phyloP scores from a whole-genome alignment of 2,797 vertebrate species.

The Okamejei kenojei region DNA sequence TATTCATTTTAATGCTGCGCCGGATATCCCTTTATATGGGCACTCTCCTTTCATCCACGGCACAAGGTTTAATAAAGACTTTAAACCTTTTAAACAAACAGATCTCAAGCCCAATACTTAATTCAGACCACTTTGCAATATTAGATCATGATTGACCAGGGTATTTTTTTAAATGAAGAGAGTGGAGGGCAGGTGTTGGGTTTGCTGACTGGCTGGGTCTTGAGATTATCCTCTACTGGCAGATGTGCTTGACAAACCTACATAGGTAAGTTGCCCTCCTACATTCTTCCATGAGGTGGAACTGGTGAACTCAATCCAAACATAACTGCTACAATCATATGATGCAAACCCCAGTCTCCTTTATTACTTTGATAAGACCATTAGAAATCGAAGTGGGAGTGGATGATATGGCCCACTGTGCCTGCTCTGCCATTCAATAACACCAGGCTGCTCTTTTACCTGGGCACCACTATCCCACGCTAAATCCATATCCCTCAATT shows the following conservation, averaged over 20 bases:
- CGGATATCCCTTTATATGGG: background rate
- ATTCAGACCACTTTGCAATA: background rate
- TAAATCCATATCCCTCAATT: no score
- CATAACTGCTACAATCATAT: background rate
- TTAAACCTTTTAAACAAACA: background rate
- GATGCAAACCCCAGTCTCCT: background rate
- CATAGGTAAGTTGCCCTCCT: background rate
- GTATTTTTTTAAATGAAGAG: background rate
- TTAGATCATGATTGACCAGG: background rate
- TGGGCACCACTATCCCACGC: no score
- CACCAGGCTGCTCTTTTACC: no score
- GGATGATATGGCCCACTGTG: no score
- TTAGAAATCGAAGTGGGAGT: no score
- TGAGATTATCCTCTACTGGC: background rate
- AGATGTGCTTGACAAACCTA: background rate
- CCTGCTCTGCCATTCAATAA: no score
- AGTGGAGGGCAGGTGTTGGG: background rate
- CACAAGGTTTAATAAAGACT: background rate
- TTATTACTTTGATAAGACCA: background rate
- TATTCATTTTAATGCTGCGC: background rate
- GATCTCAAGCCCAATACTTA: background rate
- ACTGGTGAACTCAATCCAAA: background rate
- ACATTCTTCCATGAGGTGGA: background rate
- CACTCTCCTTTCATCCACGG: background rate
- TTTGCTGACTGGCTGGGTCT: background rate